Base-by-base conservation (phyloP, 2,888 invertebrate genomes). In the Callimorpha dominula region DNA sequence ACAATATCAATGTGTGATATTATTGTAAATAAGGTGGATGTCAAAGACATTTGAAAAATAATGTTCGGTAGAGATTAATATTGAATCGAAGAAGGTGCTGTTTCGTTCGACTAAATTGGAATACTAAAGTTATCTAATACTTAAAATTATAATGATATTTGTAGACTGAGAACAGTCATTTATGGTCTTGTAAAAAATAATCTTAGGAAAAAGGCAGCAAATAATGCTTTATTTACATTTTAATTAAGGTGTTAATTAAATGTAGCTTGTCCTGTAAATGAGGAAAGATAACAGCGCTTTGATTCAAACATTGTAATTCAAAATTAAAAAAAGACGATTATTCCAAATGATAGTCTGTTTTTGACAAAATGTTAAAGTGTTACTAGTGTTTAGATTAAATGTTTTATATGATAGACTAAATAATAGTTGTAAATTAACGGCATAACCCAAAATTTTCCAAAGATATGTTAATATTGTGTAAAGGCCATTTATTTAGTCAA, bases 1-100 rank as follows among this genome's bases (percentile, higher is more conserved):
- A 92, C 90, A 90, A 92, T 92, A 92, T 92, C 90, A 91, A 90
- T 81, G 89, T 92, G 93, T 93, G 92, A 93, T 92, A 92, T 89
- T 92, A 92, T 87, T 87, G 87, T 90, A 88, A 85, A 85, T 89
- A 89, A 88, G 86, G 65, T 81, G 81, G 81, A 88, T 90, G 92
- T 92, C 91, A 86, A 91, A 91, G 91, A 92, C 91, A 91, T 87
- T 70, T 80, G 79, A 76, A 83, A 86, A 77, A 80, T 70, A 72
- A 70, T 57, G 74, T 78, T 83, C 75, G 79, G 78, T 79, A 79
- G 74, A 66, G 74, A 79, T 81, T 76, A 76, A 79, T 79, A 82
- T 78, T 82, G 84, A 85, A 85, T 82, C 81, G 85, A 82, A 83
- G 79, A 83, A 78, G 87, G 87, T 86, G 87, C 87, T 86, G 83